These are phyloP conservation scores for Molanna angustata DNA, from an alignment of 2,888 invertebrate genomes.

Conservation along the genomic window DNA sequence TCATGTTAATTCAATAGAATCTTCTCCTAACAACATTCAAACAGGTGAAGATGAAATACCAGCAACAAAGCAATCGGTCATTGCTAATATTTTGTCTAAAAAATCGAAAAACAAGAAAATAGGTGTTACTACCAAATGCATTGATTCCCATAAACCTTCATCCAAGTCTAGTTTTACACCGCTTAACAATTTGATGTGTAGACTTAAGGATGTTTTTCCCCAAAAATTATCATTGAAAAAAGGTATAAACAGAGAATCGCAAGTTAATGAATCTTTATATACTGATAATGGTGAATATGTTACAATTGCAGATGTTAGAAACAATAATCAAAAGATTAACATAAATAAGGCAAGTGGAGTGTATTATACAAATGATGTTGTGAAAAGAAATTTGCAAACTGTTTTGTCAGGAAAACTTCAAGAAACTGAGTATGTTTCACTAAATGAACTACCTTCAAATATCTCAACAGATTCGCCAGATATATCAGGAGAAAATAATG, in stretches of 20 bases:
- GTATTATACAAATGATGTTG: slow-evolving; percentile 66
- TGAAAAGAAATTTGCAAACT: slow-evolving; percentile 60
- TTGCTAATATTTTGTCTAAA: slow-evolving; percentile 13
- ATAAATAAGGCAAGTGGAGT: slow-evolving; percentile 45
- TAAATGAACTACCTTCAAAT: slow-evolving; percentile 70
- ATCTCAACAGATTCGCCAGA: slow-evolving; percentile 34
- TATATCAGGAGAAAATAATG: slow-evolving; percentile 7
- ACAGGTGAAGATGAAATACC: slow-evolving; percentile 1
- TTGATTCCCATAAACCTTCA: slow-evolving; percentile 28
- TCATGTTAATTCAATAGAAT: slow-evolving; percentile 1
- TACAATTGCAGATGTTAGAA: slow-evolving; percentile 78
- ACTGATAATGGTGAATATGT: slow-evolving; percentile 78
- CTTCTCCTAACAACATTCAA: not conserved
- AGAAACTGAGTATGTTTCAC: slow-evolving; percentile 75
- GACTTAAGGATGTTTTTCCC: slow-evolving; percentile 64
- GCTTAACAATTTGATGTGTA: slow-evolving; percentile 70
- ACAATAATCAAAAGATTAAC: slow-evolving; percentile 66
- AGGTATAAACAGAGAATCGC: slow-evolving; percentile 50
- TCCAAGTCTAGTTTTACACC: slow-evolving; percentile 55
- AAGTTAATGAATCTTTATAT: slow-evolving; percentile 49
- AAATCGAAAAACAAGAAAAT: slow-evolving; percentile 21
- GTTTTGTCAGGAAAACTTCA: slow-evolving; percentile 59
- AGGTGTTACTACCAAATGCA: slow-evolving; percentile 40
- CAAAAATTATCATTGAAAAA: slow-evolving; percentile 52
- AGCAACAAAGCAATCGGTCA: slow-evolving; percentile 14